Evolutionary conservation across 2,888 invertebrate genomes (phyloP).

Genomic region (Disparrhopalites patrizii): DNA sequence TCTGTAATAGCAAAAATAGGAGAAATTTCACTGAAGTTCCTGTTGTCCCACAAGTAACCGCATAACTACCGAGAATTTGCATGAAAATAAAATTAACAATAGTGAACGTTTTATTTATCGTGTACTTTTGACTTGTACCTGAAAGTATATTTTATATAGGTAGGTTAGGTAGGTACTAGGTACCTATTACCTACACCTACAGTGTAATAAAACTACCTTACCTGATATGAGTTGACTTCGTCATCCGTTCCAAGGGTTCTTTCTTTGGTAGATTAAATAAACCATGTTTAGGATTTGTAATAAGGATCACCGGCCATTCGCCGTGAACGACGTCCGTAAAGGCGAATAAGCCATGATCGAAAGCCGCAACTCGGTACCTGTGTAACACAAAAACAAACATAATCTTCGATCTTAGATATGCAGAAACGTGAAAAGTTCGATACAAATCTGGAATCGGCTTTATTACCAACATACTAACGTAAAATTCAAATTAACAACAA

Average conservation of each 20-base stretch:
- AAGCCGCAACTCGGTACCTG: slow-evolving; percentile 74
- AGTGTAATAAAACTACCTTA: slow-evolving; percentile 51
- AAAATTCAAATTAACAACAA: too few relatives aligned
- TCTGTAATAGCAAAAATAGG: slow-evolving; percentile 54
- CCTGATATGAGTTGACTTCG: slow-evolving; percentile 72
- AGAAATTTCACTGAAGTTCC: background rate
- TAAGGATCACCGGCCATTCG: slow-evolving; percentile 74
- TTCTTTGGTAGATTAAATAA: slow-evolving; percentile 66
- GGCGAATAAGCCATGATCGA: slow-evolving; percentile 84
- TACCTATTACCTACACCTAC: too few relatives aligned
- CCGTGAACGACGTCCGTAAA: slow-evolving; percentile 73
- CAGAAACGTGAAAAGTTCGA: too few relatives aligned
- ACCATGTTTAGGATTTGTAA: slow-evolving; percentile 89
- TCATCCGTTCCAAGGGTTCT: slow-evolving; percentile 66
- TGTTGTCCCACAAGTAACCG: too few relatives aligned
- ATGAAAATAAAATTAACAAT: too few relatives aligned
- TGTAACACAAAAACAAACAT: slow-evolving; percentile 29
- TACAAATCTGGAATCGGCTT: too few relatives aligned
- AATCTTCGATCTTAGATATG: too few relatives aligned
- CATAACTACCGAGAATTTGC: too few relatives aligned
- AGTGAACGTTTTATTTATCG: too few relatives aligned
- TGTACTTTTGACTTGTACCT: background rate
- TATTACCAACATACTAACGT: too few relatives aligned
- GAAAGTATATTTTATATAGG: background rate
- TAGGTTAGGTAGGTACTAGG: background rate